Evolutionary conservation across 2,113 vertebrate species (phyloP).

Genomic region (Petrocephalus zakoni): DNA sequence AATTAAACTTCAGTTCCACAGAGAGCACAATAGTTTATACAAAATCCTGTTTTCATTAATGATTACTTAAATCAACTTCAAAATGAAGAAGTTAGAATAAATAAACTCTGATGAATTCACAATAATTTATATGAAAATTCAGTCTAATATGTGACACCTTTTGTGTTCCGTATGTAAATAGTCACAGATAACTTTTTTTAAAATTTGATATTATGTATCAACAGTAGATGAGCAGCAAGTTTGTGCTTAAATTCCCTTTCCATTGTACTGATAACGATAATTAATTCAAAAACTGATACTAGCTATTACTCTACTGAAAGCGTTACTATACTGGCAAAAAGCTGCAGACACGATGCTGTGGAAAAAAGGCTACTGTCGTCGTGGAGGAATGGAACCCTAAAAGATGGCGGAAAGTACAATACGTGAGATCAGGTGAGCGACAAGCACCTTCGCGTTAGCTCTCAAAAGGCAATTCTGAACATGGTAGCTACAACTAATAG

Average conservation of each 20-base stretch:
- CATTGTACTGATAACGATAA: slow-evolving; percentile 90
- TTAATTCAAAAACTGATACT: slow-evolving; percentile 89
- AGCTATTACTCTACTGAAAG: slow-evolving; percentile 98
- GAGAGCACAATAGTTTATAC: slow-evolving; percentile 99
- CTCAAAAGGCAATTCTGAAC: slow-evolving; percentile 88
- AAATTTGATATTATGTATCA: slow-evolving; percentile 87
- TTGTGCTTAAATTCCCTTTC: slow-evolving; percentile 99
- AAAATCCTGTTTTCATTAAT: slow-evolving; percentile 99
- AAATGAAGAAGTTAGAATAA: slow-evolving; percentile 94
- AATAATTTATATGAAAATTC: slow-evolving; percentile 96
- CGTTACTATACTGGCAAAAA: slow-evolving; percentile 97
- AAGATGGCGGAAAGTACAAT: slow-evolving; percentile 78
- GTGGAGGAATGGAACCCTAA: slow-evolving; percentile 77
- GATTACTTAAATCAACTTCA: slow-evolving; percentile 93
- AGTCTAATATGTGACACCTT: slow-evolving; percentile 93
- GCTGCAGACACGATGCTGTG: slow-evolving; percentile 94
- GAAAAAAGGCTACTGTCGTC: slow-evolving; percentile 79
- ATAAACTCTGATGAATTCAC: slow-evolving; percentile 98
- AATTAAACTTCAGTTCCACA: slow-evolving; percentile 99
- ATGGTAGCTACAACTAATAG: slow-evolving; percentile 82
- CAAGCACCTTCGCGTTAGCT: slow-evolving; percentile 88
- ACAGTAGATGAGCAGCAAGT: slow-evolving; percentile 91
- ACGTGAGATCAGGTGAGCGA: slow-evolving; percentile 79
- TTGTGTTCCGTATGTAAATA: slow-evolving; percentile 84
- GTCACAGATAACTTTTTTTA: slow-evolving; percentile 90